Evolutionary conservation across 2,113 vertebrate genomes (phyloP), one percentile per base, ranked within the genome.

Genomic region (Hippocampus mohnikei): DNA sequence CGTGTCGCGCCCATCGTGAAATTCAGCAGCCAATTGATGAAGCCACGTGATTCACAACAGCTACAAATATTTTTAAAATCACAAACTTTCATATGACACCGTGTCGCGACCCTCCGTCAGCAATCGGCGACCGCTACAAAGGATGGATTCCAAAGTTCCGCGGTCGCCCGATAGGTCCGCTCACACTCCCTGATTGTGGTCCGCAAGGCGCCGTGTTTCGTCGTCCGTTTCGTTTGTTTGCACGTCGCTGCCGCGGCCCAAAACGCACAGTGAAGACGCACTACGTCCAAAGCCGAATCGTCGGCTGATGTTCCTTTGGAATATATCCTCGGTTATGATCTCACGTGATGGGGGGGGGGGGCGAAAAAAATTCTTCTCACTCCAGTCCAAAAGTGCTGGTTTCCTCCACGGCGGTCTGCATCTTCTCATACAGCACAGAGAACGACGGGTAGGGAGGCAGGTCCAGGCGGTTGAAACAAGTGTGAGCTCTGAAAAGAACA

Each of bases 341-440:
- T 65, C 44, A 48, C 25, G 67, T 73, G 41, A 66, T 20, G 53
- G 65, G 16, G 18, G 62, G 42, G 40, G 40, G 11, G 10, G 41
- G 8, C 8, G 46, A 18, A 16, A 5, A 10, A 15, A 53, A 33
- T 77, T 67, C 44, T 59, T 29, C 16, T 95, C 89, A 97, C 77
- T 98, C 96, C 66, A 98, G 93, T 72, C 96, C 96, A 72, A 98
- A 98, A 64, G 96, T 98, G 89, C 95, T 97, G 42, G 96, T 98
- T 88, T 98, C 96, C 88, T 98, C 96, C 53, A 98, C 96, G 2
- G 96, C 96, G 10, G 95, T 98, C 89, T 97, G 90, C 91, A 98
- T 92, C 87, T 98, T 98, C 88, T 98, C 96, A 66, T 94, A 96
- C 63, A 98, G 89, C 94, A 96, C 94, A 27, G 95, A 95, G 90